Evolutionary conservation across 2,113 vertebrate genomes (phyloP).

Genomic region (Strigops habroptila): DNA sequence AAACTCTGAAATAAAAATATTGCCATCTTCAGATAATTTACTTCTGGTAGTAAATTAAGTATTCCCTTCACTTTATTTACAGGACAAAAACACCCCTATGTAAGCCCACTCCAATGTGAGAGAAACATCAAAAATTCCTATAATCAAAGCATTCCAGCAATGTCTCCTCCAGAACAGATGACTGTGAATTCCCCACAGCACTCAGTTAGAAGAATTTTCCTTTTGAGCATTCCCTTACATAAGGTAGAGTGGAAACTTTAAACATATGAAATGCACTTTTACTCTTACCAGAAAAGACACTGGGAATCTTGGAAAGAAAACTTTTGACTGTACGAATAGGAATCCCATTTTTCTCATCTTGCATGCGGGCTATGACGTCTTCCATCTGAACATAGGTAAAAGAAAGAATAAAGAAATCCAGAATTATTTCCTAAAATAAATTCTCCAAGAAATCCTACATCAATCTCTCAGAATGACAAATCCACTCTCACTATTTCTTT

Average conservation of each 20-base stretch:
- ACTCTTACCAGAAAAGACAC: conserved; percentile 95
- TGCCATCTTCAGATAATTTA: background rate
- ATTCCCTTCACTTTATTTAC: background rate
- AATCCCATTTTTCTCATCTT: conserved; percentile 96
- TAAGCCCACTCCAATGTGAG: background rate
- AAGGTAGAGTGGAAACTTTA: background rate
- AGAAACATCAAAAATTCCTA: background rate
- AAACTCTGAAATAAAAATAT: background rate
- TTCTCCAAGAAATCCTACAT: background rate
- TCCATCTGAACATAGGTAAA: conserved; percentile 83
- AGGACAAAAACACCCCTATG: background rate
- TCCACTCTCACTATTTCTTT: background rate
- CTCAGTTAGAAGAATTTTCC: background rate
- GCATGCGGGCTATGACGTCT: conserved; percentile 95
- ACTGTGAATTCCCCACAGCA: background rate
- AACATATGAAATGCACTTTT: background rate
- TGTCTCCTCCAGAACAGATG: background rate
- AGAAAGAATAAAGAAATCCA: background rate
- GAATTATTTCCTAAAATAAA: conserved; percentile 1
- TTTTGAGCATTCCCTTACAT: background rate
- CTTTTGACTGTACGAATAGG: conserved; percentile 97
- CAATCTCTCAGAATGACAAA: background rate
- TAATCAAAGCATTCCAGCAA: background rate
- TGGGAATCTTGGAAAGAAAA: conserved; percentile 98
- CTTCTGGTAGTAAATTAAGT: background rate